These are phyloP conservation scores for Oreochromis grahami DNA, from an alignment of 2,797 vertebrate species.

Conservation along the genomic window DNA sequence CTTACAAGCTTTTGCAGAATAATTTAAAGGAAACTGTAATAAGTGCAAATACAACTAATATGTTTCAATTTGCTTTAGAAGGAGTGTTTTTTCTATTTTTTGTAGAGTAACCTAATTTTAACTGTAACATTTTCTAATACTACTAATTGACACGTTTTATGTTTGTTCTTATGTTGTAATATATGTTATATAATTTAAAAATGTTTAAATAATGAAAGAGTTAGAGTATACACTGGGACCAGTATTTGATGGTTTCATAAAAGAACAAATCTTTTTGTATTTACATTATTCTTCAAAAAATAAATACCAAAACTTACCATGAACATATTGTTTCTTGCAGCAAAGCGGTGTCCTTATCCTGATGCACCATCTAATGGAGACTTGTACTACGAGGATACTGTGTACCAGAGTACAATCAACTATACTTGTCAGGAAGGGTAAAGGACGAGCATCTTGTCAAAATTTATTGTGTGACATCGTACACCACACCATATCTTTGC, in stretches of 20 bases:
- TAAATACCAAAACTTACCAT: neutral
- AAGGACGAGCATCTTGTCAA: conserved; percentile 13
- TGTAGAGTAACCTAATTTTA: neutral
- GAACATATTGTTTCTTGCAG: conserved; percentile 58
- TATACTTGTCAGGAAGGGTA: conserved; percentile 85
- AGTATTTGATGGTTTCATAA: neutral
- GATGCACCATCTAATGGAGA: conserved; percentile 70
- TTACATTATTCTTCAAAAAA: neutral
- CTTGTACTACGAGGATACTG: conserved; percentile 55
- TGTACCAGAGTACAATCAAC: conserved; percentile 73
- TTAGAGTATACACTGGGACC: neutral
- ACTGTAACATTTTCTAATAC: neutral
- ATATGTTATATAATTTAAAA: neutral
- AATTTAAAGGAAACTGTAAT: neutral
- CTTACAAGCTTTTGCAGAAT: neutral
- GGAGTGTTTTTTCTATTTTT: neutral
- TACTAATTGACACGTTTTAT: neutral
- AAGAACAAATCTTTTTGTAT: neutral
- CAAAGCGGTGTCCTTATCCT: conserved; percentile 74
- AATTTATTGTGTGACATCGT: neutral
- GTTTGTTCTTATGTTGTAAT: neutral
- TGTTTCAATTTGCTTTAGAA: neutral
- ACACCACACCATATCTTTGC: neutral
- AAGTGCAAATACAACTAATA: neutral
- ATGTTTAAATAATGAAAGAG: neutral